Evolutionary conservation across 2,888 invertebrate genomes (phyloP), one percentile per base, ranked within the genome.

Genomic region (Epicampocera succincta): DNA sequence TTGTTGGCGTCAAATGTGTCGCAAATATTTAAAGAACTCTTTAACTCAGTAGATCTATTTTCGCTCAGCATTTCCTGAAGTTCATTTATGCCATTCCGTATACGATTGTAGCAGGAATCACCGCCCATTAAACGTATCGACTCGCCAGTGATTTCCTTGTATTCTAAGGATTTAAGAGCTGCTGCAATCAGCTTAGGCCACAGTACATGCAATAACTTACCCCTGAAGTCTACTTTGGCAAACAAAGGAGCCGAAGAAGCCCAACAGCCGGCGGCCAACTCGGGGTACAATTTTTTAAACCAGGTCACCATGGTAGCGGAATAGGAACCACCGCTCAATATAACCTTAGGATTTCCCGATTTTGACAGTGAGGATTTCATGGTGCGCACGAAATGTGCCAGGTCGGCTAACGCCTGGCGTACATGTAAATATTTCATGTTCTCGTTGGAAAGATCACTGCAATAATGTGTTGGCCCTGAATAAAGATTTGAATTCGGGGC

Each of bases 301-400:
- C 95, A 94, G 42, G 93, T 90, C 17, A 92, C 94, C 93, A 94
- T 93, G 77, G 93, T 94, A 0, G 93, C 95, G 0, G 94, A 93
- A 85, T 95, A 94, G 0, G 94, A 94, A 0, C 94, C 94, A 1
- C 94, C 94, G 83, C 93, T 93, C 68, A 94, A 89, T 42, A 94
- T 88, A 0, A 91, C 91, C 58, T 89, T 91, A 4, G 92, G 91
- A 15, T 92, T 86, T 21, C 85, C 82, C 21, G 92, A 85, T 3
- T 88, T 89, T 0, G 88, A 86, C 40, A 87, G 86, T 2, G 84
- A 86, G 25, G 88, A 86, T 85, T 92, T 92, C 79, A 92, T 87
- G 3, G 92, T 90, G 13, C 88, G 87, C 75, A 95, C 94, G 84
- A 94, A 94, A 86, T 93, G 92, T 0, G 94, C 94, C 12, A 94